phyloP scores from a whole-genome alignment of 2,888 invertebrate genomes.

The Augiades crinisus region DNA sequence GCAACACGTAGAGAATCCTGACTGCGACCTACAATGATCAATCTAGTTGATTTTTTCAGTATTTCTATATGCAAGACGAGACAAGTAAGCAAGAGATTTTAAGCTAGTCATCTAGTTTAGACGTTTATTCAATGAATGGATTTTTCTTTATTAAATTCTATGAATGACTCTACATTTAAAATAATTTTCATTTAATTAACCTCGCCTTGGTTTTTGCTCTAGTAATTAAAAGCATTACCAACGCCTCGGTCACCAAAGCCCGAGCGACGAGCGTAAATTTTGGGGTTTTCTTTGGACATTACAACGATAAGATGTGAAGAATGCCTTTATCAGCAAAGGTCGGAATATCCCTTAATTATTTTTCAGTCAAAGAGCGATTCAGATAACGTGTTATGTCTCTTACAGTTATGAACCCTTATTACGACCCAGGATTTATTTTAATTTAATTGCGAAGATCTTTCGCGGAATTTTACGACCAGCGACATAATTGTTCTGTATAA shows the following conservation, averaged over 20 bases:
- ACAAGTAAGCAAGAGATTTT: too few relatives aligned
- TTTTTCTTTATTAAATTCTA: too few relatives aligned
- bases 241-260: constrained; percentile 19
- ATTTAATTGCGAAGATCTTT: constrained; percentile 11
- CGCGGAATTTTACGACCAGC: not conserved
- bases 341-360: constrained; percentile 25
- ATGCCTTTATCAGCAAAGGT: constrained; percentile 22
- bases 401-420: constrained; percentile 21
- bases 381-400: constrained; percentile 22
- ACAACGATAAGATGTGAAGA: constrained; percentile 31
- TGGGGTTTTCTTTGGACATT: constrained; percentile 27
- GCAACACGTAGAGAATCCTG: too few relatives aligned
- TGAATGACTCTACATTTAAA: too few relatives aligned
- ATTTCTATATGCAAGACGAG: too few relatives aligned
- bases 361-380: constrained; percentile 16
- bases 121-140: too few relatives aligned
- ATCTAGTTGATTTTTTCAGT: too few relatives aligned
- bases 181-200: not conserved
- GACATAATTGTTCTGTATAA: not conserved
- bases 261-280: constrained; percentile 32
- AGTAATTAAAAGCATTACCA: constrained; percentile 19
- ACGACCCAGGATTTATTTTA: constrained; percentile 18
- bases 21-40: too few relatives aligned
- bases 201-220: not conserved
- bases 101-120: too few relatives aligned